These are phyloP conservation scores for Chelon auratus DNA, from an alignment of 2,797 vertebrate species.

Conservation along the genomic window DNA sequence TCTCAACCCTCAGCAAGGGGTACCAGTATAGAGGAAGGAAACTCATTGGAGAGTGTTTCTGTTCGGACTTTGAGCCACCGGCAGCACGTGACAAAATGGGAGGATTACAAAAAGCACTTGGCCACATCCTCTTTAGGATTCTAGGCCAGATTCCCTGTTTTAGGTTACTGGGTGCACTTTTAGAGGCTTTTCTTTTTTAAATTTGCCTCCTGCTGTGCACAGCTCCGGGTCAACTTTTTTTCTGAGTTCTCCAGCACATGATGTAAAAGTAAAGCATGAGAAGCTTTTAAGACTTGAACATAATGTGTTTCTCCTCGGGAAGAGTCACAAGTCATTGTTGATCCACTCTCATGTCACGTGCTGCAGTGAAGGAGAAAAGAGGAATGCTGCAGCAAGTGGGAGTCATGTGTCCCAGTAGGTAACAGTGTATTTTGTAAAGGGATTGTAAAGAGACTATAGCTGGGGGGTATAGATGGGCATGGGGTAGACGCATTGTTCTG, in stretches of 20 bases:
- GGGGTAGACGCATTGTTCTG: constrained; percentile 42
- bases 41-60: constrained; percentile 40
- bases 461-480: constrained; percentile 31
- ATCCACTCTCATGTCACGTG: constrained; percentile 24
- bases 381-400: constrained; percentile 41
- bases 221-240: constrained; percentile 4
- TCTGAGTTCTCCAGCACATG: not conserved
- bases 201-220: not conserved
- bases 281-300: constrained; percentile 1
- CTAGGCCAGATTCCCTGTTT: constrained; percentile 37
- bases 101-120: constrained; percentile 30
- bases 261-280: constrained; percentile 4
- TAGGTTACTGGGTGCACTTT: constrained; percentile 26
- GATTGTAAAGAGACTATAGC: constrained; percentile 45
- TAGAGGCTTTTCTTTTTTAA: constrained; percentile 25
- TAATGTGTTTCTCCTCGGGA: constrained; percentile 22
- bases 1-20: constrained; percentile 52
- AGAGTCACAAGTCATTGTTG: constrained; percentile 17
- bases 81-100: constrained; percentile 30
- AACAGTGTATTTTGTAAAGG: constrained; percentile 31
- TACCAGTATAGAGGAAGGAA: constrained; percentile 63
- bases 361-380: constrained; percentile 25
- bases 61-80: constrained; percentile 39
- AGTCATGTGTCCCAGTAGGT: constrained; percentile 41
- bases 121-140: constrained; percentile 35